phyloP scores from a whole-genome alignment of 2,888 invertebrate genomes.

The Rhamphomyia laevipes region DNA sequence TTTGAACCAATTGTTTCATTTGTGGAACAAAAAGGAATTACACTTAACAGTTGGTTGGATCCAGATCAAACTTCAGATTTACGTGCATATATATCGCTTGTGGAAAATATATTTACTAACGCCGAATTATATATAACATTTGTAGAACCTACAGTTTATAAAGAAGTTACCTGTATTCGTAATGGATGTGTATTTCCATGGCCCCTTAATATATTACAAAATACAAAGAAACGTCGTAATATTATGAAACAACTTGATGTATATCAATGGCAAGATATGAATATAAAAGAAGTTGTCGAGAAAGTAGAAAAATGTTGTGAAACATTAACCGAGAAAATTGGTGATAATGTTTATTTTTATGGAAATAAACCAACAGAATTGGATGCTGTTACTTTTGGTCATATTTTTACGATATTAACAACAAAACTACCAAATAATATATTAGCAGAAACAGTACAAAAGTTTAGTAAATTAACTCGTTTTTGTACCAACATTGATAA shows the following conservation, averaged over 20 bases:
- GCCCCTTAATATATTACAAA: conserved; percentile 77
- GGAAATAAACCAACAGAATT: conserved; percentile 81
- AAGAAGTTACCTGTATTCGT: conserved; percentile 68
- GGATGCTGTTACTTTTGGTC: conserved; percentile 93
- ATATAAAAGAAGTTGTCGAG: conserved; percentile 60
- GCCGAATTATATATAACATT: conserved; percentile 85
- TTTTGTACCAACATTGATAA: conserved; percentile 77
- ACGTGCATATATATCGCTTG: conserved; percentile 84
- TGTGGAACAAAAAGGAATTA: conserved; percentile 71
- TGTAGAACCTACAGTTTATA: conserved; percentile 67
- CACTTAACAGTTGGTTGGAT: conserved; percentile 58
- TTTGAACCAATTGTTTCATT: conserved; percentile 86
- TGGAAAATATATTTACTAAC: conserved; percentile 78
- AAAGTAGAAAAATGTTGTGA: conserved; percentile 71
- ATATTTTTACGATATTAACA: conserved; percentile 88
- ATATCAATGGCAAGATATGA: conserved; percentile 72
- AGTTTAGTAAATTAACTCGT: conserved; percentile 63
- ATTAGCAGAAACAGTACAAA: conserved; percentile 67
- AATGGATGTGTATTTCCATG: conserved; percentile 88
- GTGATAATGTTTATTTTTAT: conserved; percentile 70
- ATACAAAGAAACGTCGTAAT: conserved; percentile 58
- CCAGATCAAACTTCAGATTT: conserved; percentile 77
- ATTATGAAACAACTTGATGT: conserved; percentile 62
- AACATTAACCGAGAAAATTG: conserved; percentile 73
- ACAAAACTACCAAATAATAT: conserved; percentile 74